Conservation (phyloP, 2,113 vertebrate genomes). For the Clinocottus analis region DNA sequence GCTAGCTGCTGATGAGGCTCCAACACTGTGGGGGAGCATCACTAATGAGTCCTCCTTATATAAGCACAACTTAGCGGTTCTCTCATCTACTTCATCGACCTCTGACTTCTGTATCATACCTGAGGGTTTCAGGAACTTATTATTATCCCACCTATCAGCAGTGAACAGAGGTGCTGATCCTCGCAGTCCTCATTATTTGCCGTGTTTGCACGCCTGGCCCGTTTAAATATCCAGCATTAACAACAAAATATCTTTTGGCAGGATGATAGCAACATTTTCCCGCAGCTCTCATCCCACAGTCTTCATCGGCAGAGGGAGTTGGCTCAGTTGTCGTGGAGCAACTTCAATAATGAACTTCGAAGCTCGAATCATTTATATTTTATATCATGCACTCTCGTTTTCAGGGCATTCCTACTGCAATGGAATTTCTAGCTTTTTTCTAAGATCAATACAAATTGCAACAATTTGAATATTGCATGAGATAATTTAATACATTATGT, state of each 20-base stretch:
- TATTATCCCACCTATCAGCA: constrained; percentile 18
- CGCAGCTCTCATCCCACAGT: neutral
- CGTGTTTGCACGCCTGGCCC: neutral
- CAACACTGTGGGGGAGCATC: constrained; percentile 51
- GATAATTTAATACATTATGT: neutral
- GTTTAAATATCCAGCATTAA: constrained; percentile 1
- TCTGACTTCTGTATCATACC: constrained; percentile 37
- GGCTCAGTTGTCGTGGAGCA: neutral
- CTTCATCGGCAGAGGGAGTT: neutral
- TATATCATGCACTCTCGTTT: neutral
- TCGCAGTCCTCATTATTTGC: neutral
- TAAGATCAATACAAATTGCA: neutral
- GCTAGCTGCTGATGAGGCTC: constrained; percentile 51
- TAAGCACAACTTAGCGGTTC: constrained; percentile 54
- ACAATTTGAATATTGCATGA: neutral
- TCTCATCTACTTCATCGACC: constrained; percentile 39
- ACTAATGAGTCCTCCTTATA: constrained; percentile 69
- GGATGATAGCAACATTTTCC: neutral
- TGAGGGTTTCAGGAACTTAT: constrained; percentile 23
- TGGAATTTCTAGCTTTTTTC: neutral
- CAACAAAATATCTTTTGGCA: neutral
- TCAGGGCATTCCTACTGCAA: neutral
- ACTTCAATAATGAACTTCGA: neutral
- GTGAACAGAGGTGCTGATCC: constrained; percentile 33
- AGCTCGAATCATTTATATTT: neutral